phyloP scores from a whole-genome alignment of 2,113 vertebrate species.

The Accipiter cooperii region DNA sequence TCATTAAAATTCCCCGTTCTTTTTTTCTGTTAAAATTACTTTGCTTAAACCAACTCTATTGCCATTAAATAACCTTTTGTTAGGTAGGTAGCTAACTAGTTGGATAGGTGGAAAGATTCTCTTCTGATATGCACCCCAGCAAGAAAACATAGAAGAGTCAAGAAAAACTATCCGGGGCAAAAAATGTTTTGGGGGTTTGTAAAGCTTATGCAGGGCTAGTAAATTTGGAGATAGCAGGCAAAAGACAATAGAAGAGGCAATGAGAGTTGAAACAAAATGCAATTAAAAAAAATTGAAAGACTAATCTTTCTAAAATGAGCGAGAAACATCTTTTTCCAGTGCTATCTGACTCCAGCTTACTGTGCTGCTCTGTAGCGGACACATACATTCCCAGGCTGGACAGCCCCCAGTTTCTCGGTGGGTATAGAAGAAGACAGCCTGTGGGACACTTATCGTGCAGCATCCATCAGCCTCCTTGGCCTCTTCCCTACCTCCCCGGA shows the following conservation, averaged over 20 bases:
- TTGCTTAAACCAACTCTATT: not conserved
- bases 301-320: not conserved
- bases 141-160: not conserved
- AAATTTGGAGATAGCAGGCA: not conserved
- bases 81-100: not conserved
- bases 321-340: not conserved
- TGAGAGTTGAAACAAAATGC: not conserved
- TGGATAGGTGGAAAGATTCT: not conserved
- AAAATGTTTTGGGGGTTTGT: not conserved
- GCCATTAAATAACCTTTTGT: not conserved
- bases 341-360: not conserved
- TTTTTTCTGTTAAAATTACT: not conserved
- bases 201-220: not conserved
- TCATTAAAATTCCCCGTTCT: not conserved
- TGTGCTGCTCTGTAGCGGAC: not conserved
- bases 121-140: not conserved
- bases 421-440: not conserved
- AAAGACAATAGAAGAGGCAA: not conserved
- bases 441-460: not conserved
- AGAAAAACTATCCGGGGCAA: not conserved
- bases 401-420: not conserved
- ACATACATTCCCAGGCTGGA: not conserved
- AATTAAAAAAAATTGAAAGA: not conserved
- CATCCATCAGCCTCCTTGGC: not conserved
- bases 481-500: not conserved